Base-by-base conservation (phyloP, 2,113 vertebrate genomes). In the Helogale parvula region DNA sequence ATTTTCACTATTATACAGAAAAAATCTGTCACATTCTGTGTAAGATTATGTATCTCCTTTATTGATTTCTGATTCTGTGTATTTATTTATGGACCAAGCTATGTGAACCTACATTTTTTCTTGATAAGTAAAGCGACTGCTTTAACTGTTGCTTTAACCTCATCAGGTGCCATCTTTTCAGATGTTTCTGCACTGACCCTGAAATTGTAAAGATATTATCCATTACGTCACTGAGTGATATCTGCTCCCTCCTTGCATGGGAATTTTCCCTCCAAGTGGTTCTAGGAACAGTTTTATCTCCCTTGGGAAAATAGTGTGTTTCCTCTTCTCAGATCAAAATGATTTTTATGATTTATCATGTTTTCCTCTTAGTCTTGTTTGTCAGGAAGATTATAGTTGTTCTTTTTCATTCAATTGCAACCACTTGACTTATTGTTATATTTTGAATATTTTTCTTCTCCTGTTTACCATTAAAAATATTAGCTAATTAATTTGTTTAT, bases 261-360 rank as follows among this genome's bases (percentile, higher is more conserved):
- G 52, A 80, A 96, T 33, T 96, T 90, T 72, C 81, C 87, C 4
- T 50, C 71, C 29, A 27, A 89, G 29, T 96, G 27, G 85, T 63
- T 96, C 50, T 82, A 74, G 93, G 65, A 88, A 77, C 60, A 74
- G 47, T 31, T 90, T 94, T 97, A 91, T 97, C 89, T 94, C 82
- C 27, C 47, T 86, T 96, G 95, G 92, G 97, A 97, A 97, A 94
- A 72, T 17, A 50, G 60, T 60, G 13, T 10, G 41, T 72, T 98
- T 94, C 95, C 93, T 97, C 68, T 94, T 97, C 93, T 80, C 96
- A 74, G 17, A 54, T 81, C 81, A 50, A 47, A 96, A 79, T 93
- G 86, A 85, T 57, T 93, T 88, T 38, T 0, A 31, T 38, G 72
- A 83, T 54, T 89, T 97, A 74, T 13, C 95, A 94, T 54, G 2